phyloP scores from a whole-genome alignment of 2,797 vertebrate genomes.

The Decapterus maruadsi region DNA sequence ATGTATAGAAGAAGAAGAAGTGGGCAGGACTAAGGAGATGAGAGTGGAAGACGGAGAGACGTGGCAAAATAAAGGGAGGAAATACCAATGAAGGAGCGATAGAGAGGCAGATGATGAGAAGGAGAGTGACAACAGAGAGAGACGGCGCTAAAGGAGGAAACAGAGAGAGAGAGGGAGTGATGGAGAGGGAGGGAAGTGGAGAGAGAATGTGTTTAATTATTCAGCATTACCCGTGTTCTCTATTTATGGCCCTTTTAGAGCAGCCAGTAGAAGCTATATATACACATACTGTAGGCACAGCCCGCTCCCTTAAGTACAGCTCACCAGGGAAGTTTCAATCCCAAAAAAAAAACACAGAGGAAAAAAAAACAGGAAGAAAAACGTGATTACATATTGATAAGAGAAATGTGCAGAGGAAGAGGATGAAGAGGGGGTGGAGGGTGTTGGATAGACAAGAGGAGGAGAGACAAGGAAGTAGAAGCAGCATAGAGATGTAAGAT shows the following conservation, averaged over 20 bases:
- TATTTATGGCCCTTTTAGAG: slow-evolving; percentile 83
- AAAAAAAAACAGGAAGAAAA: slow-evolving; percentile 50
- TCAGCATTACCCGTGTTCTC: slow-evolving; percentile 81
- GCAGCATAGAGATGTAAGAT: slow-evolving; percentile 33
- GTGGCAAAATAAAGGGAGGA: slow-evolving; percentile 42
- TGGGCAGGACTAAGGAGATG: not conserved
- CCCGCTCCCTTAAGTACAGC: slow-evolving; percentile 58
- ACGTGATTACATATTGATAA: slow-evolving; percentile 65
- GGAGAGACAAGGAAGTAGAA: slow-evolving; percentile 36
- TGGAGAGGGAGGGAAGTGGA: slow-evolving; percentile 43
- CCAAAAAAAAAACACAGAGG: slow-evolving; percentile 34
- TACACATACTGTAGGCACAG: slow-evolving; percentile 48
- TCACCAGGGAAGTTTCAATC: slow-evolving; percentile 55
- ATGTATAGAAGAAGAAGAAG: too few relatives aligned
- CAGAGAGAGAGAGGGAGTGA: slow-evolving; percentile 28
- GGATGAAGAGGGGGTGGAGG: not conserved
- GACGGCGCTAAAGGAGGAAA: slow-evolving; percentile 32
- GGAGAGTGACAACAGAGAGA: slow-evolving; percentile 34
- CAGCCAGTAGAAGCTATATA: slow-evolving; percentile 69
- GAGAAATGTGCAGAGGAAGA: slow-evolving; percentile 13
- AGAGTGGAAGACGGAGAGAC: slow-evolving; percentile 6
- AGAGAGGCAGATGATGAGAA: slow-evolving; percentile 32
- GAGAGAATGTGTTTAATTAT: slow-evolving; percentile 81
- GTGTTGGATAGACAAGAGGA: slow-evolving; percentile 8
- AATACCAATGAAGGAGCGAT: slow-evolving; percentile 26